These are phyloP conservation scores for Drosophila melanica DNA, from an alignment of 1,140 invertebrate genomes.

Conservation along the genomic window DNA sequence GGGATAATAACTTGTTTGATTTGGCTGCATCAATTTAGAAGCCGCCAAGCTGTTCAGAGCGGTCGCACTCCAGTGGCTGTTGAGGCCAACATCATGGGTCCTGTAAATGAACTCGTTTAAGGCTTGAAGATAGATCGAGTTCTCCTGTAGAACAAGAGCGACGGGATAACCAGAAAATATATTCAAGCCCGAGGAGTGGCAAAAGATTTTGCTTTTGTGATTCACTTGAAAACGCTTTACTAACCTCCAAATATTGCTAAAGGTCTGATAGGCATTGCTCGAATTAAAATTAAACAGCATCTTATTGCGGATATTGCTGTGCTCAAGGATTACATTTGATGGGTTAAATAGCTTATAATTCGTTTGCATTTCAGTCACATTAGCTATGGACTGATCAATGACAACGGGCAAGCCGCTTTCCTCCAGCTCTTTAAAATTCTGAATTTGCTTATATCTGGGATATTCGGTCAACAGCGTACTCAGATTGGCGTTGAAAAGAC, in stretches of 20 bases:
- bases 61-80: not conserved
- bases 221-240: not conserved
- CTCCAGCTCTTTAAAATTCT: slow-evolving; percentile 32
- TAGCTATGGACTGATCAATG: not conserved
- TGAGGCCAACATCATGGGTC: not conserved
- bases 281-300: not conserved
- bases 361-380: not conserved
- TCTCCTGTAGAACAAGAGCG: not conserved
- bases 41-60: not conserved
- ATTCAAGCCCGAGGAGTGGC: not conserved
- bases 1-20: not conserved
- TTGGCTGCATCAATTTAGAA: not conserved
- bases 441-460: not conserved
- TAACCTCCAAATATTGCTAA: not conserved
- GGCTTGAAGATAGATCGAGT: slow-evolving; percentile 8
- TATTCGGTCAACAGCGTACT: slow-evolving; percentile 43
- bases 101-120: slow-evolving; percentile 2
- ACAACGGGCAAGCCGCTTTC: not conserved
- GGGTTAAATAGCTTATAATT: not conserved
- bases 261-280: slow-evolving; percentile 2
- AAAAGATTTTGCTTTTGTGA: not conserved
- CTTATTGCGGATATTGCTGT: not conserved
- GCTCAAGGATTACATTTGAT: not conserved
- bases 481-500: slow-evolving; percentile 49
- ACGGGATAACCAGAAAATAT: not conserved